phyloP scores from a whole-genome alignment of 2,113 vertebrate species.

The Chionodraco myersi region DNA sequence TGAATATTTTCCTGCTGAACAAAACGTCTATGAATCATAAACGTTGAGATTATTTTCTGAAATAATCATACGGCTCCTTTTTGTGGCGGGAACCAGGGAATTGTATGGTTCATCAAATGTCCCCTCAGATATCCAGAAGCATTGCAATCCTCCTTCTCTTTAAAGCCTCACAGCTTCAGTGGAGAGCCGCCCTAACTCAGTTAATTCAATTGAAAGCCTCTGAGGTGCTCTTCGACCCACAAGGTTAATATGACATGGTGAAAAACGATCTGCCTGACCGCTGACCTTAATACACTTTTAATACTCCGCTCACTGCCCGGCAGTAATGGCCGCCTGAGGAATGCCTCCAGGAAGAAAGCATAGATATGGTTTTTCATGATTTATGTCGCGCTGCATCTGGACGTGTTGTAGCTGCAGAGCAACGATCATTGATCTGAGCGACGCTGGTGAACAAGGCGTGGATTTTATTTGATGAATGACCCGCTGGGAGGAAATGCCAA shows the following conservation, averaged over 20 bases:
- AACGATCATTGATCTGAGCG: slow-evolving; percentile 40
- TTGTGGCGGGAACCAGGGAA: background rate
- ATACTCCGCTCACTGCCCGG: slow-evolving; percentile 50
- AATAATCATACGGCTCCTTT: no score
- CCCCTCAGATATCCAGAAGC: background rate
- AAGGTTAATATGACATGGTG: slow-evolving; percentile 62
- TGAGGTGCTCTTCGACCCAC: slow-evolving; percentile 62
- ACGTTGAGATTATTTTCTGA: no score
- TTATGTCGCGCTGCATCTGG: slow-evolving; percentile 32
- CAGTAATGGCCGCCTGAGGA: slow-evolving; percentile 38
- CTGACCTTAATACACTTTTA: slow-evolving; percentile 71
- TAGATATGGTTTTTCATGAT: slow-evolving; percentile 36
- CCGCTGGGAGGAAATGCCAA: slow-evolving; percentile 9
- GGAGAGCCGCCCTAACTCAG: slow-evolving; percentile 2
- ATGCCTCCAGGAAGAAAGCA: background rate
- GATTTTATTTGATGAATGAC: slow-evolving; percentile 41
- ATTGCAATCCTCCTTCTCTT: slow-evolving; percentile 18
- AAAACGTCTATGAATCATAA: no score
- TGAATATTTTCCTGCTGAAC: no score
- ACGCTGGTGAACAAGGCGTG: slow-evolving; percentile 8
- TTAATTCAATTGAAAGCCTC: slow-evolving; percentile 37
- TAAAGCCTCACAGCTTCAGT: background rate
- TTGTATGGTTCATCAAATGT: background rate
- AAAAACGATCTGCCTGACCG: slow-evolving; percentile 61
- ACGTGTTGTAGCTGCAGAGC: slow-evolving; percentile 37